Conservation (phyloP, 2,797 vertebrate genomes). For the Meriones psammophilus region DNA sequence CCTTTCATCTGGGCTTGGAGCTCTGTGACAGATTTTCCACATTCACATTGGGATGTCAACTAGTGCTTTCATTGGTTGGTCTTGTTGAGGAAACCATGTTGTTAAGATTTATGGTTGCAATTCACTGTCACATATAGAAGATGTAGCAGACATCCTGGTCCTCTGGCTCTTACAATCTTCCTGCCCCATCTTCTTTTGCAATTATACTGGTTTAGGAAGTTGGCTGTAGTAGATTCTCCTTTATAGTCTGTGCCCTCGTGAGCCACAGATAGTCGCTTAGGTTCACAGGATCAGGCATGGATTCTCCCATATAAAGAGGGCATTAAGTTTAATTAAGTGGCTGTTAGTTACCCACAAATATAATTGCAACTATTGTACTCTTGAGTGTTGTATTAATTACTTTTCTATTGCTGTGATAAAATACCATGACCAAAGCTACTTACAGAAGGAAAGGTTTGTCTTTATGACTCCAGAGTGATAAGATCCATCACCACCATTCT, state of each 20-base stretch:
- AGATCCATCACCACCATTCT: background rate
- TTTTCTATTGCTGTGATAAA: background rate
- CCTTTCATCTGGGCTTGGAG: background rate
- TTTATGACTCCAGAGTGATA: background rate
- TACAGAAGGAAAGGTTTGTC: background rate
- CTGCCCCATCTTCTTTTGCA: background rate
- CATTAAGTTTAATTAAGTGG: background rate
- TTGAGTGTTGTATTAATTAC: background rate
- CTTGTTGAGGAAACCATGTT: background rate
- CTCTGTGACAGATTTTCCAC: background rate
- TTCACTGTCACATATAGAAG: background rate
- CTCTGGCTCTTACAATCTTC: background rate
- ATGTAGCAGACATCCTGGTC: background rate
- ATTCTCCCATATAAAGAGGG: background rate
- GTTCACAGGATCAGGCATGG: background rate
- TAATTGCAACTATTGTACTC: background rate
- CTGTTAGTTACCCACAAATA: background rate
- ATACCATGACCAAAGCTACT: background rate
- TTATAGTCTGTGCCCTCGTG: background rate
- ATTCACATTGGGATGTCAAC: background rate
- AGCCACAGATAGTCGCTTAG: background rate
- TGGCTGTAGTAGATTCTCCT: background rate
- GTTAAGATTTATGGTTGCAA: background rate
- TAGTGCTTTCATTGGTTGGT: background rate
- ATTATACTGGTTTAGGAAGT: background rate